Percentiles rank a stretch among this genome's conserved stretches.
phyloP scores from a whole-genome alignment of 2,888 invertebrate species.

The Harpagoxenus sublaevis region DNA sequence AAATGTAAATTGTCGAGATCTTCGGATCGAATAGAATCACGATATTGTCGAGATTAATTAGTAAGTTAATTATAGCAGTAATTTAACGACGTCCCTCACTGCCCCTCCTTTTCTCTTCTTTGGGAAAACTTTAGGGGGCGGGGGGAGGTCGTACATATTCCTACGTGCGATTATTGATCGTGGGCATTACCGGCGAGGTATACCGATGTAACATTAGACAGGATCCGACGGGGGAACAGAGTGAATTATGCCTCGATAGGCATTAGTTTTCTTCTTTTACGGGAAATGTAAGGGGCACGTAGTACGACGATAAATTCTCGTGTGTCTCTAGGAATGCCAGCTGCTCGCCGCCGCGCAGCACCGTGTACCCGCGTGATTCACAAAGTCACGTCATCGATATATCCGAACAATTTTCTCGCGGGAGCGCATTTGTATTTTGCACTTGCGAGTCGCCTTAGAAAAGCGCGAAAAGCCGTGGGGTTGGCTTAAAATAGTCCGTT shows the following conservation, averaged over 20 bases:
- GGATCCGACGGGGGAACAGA: constrained; percentile 40
- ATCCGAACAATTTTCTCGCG: constrained; percentile 65
- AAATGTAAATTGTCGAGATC: background rate
- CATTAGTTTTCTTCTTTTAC: constrained; percentile 61
- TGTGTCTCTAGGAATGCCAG: constrained; percentile 67
- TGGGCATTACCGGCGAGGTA: constrained; percentile 43
- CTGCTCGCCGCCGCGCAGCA: constrained; percentile 48
- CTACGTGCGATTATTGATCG: constrained; percentile 42
- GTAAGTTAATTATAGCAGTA: constrained; percentile 26
- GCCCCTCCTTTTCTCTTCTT: background rate
- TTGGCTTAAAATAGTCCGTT: constrained; percentile 36
- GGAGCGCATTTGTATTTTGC: constrained; percentile 49
- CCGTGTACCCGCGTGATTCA: constrained; percentile 66
- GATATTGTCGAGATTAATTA: background rate
- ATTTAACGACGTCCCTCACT: background rate
- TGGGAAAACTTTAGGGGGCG: background rate
- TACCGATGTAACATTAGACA: constrained; percentile 46
- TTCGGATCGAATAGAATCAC: background rate
- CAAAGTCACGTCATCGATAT: constrained; percentile 78
- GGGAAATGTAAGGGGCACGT: constrained; percentile 62
- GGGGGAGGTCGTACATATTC: constrained; percentile 7
- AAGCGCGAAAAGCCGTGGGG: background rate
- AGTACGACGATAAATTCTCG: constrained; percentile 68
- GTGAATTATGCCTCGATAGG: constrained; percentile 53
- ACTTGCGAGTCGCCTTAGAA: background rate